These are phyloP conservation scores for Scrobipalpa costella DNA, from an alignment of 2,888 invertebrate genomes.

Conservation along the genomic window DNA sequence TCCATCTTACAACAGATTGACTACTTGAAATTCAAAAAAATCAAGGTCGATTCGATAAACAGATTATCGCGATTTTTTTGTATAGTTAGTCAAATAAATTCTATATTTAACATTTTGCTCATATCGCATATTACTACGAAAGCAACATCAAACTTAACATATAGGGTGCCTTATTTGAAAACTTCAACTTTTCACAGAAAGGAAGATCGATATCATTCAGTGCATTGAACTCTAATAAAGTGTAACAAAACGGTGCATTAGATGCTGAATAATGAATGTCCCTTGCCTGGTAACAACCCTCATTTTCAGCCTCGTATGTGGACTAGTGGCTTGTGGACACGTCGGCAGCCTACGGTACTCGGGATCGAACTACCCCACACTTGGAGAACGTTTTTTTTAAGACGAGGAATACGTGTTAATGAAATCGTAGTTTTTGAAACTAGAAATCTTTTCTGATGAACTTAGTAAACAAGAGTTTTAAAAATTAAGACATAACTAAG, in stretches of 20 bases:
- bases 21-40: no score
- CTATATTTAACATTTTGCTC: background rate
- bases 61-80: no score
- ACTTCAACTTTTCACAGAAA: background rate
- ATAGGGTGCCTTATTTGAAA: background rate
- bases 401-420: background rate
- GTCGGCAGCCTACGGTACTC: slow-evolving; percentile 51
- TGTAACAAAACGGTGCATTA: slow-evolving; percentile 49
- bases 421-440: background rate
- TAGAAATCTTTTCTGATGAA: no score
- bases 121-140: background rate
- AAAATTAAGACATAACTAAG: no score
- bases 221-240: slow-evolving; percentile 41
- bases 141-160: background rate
- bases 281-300: slow-evolving; percentile 65
- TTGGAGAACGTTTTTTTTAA: background rate
- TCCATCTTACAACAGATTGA: background rate
- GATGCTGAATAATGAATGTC: slow-evolving; percentile 62
- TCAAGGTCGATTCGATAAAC: no score
- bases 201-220: slow-evolving; percentile 34
- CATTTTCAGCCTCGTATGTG: slow-evolving; percentile 37
- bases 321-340: slow-evolving; percentile 43
- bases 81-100: no score
- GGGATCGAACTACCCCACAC: slow-evolving; percentile 42
- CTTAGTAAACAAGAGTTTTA: no score